phyloP scores from a whole-genome alignment of 1,140 invertebrate genomes.

The Megalonaias nervosa region DNA sequence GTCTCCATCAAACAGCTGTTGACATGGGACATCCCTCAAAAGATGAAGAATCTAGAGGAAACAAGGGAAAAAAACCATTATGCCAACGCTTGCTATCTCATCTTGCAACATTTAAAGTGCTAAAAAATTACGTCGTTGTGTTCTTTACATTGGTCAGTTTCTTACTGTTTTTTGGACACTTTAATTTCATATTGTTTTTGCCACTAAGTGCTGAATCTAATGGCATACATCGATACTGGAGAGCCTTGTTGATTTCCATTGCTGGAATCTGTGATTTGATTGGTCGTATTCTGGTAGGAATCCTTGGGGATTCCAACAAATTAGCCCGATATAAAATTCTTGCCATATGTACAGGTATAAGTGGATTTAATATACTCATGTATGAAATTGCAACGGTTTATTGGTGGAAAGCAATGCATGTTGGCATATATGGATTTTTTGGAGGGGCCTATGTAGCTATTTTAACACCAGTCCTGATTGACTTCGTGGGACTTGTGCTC shows the following conservation, averaged over 20 bases:
- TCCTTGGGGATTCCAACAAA: constrained; percentile 49
- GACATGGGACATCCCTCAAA: constrained; percentile 13
- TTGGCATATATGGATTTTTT: constrained; percentile 55
- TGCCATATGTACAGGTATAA: constrained; percentile 32
- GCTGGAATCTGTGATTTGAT: constrained; percentile 56
- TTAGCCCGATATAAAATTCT: constrained; percentile 57
- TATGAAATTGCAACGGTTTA: constrained; percentile 44
- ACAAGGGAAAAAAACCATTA: constrained; percentile 8
- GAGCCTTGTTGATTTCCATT: constrained; percentile 54
- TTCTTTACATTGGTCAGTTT: constrained; percentile 51
- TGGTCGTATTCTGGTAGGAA: constrained; percentile 48
- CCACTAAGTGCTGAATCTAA: constrained; percentile 37
- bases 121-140: constrained; percentile 49
- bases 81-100: constrained; percentile 28
- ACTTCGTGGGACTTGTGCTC: constrained; percentile 54
- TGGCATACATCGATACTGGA: constrained; percentile 47
- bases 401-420: constrained; percentile 46
- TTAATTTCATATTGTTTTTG: constrained; percentile 63
- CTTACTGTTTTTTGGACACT: constrained; percentile 60
- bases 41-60: constrained; percentile 1
- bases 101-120: constrained; percentile 53
- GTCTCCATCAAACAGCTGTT: constrained; percentile 18
- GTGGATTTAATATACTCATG: constrained; percentile 47
- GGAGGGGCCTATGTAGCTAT: constrained; percentile 56
- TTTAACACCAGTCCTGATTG: constrained; percentile 56